Evolutionary conservation across 2,888 invertebrate species (phyloP).

Genomic region (Lobophora halterata): DNA sequence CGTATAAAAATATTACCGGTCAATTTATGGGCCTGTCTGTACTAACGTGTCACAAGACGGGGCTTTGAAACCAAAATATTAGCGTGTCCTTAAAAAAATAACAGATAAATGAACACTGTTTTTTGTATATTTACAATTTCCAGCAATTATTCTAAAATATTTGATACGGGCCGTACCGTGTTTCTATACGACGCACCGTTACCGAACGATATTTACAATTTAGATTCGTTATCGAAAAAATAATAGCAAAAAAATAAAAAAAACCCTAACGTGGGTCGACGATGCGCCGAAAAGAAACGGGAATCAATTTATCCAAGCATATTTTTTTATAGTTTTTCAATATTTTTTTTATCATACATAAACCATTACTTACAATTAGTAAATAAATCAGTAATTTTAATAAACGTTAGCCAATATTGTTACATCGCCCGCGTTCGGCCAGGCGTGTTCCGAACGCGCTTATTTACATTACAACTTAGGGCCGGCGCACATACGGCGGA

Average conservation of each 20-base stretch:
- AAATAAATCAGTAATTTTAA: conserved; percentile 35
- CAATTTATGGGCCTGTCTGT: conserved; percentile 10
- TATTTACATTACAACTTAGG: conserved; percentile 21
- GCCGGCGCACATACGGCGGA: too few species aligned
- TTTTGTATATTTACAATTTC: conserved; percentile 73
- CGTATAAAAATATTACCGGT: conserved; percentile 27
- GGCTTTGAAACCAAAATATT: conserved; percentile 41
- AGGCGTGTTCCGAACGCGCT: conserved; percentile 10
- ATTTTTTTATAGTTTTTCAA: conserved; percentile 39
- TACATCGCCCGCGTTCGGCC: conserved; percentile 16
- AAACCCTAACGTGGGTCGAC: conserved; percentile 21
- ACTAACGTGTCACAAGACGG: conserved; percentile 44
- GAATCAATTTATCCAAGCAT: conserved; percentile 36
- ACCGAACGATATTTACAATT: conserved; percentile 31
- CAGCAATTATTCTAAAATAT: conserved; percentile 50
- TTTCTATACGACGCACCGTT: conserved; percentile 27
- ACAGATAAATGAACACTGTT: conserved; percentile 72
- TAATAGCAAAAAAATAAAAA: conserved; percentile 29
- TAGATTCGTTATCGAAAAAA: conserved; percentile 29
- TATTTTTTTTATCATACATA: conserved; percentile 39
- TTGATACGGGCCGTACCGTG: conserved; percentile 54
- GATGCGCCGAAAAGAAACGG: conserved; percentile 28
- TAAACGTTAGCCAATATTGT: conserved; percentile 30
- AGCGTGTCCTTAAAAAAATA: conserved; percentile 72
- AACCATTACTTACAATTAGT: conserved; percentile 40